Conservation (phyloP, 2,797 vertebrate genomes). For the Manis pentadactyla region DNA sequence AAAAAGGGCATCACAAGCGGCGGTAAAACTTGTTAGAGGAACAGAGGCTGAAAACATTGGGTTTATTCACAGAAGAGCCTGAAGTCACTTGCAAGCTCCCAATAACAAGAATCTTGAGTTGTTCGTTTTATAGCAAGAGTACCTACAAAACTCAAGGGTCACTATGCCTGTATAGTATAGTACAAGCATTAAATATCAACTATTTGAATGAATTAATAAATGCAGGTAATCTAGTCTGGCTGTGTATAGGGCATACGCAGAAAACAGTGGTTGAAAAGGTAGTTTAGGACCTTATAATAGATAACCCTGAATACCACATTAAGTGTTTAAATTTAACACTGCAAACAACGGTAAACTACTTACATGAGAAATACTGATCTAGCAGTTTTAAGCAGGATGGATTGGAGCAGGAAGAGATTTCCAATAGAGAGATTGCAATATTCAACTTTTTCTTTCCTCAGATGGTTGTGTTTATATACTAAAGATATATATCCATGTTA, state of each 20-base stretch:
- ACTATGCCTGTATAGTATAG: background rate
- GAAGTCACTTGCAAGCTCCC: background rate
- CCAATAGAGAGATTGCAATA: background rate
- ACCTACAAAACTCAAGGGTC: background rate
- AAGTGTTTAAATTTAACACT: constrained; percentile 5
- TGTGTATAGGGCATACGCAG: background rate
- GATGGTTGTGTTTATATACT: background rate
- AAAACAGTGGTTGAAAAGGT: constrained; percentile 6
- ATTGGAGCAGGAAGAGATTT: background rate
- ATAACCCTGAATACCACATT: background rate
- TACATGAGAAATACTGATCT: constrained; percentile 50
- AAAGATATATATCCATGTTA: constrained; percentile 2
- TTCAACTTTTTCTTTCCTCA: background rate
- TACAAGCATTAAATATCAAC: background rate
- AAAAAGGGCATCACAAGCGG: background rate
- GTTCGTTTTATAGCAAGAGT: background rate
- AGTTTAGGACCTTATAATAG: background rate
- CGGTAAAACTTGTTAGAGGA: background rate
- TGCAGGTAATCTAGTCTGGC: background rate
- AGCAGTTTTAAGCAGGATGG: constrained; percentile 1
- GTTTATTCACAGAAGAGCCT: background rate
- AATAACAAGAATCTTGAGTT: background rate
- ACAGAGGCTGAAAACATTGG: background rate
- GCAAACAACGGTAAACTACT: background rate
- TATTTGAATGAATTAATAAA: background rate